Base-by-base conservation (phyloP, 2,797 vertebrate species). In the Arctocebus calabarensis region DNA sequence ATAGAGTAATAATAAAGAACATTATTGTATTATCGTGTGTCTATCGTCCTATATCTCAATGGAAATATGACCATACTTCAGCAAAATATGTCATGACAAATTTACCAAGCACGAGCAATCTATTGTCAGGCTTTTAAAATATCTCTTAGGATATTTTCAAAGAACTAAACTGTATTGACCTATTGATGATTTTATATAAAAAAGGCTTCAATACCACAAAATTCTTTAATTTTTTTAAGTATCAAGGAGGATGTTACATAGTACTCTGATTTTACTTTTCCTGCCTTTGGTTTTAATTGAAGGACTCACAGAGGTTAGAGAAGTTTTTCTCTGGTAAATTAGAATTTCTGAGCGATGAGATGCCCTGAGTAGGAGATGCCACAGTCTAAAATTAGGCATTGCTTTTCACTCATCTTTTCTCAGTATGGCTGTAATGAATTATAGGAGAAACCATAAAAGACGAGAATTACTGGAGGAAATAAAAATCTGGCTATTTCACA, bases 401-500 rank as follows among this genome's bases (percentile, higher is more conserved):
- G 22, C 29, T 90, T 89, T 59, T 59, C 59, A 73, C 10, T 84
- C 43, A 62, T 61, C 1, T 59, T 84, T 64, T 62, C 78, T 90
- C 40, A 85, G 34, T 71, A 27, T 66, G 64, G 16, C 62, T 96
- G 45, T 87, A 96, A 94, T 94, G 87, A 94, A n/a, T 79, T 91
- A 84, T 62, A 89, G 48, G 57, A 87, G 48, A 96, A 97, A 74
- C 20, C 19, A 75, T 85, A 94, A 95, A 96, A n/a, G 45, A 78
- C 71, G 77, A 81, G 13, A 94, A 89, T 29, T 74, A 20, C 40
- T 90, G 25, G 32, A 17, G 45, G 71, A 93, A 90, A 84, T 94
- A 27, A 64, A 94, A 94, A 64, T 94, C 3, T 90, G 34, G 43
- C 43, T 48, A 90, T 90, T 95, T 96, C 70, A 91, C 77, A 81